Percentiles rank a stretch among this genome's conserved stretches.
These are phyloP conservation scores for Oncorhynchus mykiss DNA, from an alignment of 2,113 vertebrate species.

Conservation along the genomic window DNA sequence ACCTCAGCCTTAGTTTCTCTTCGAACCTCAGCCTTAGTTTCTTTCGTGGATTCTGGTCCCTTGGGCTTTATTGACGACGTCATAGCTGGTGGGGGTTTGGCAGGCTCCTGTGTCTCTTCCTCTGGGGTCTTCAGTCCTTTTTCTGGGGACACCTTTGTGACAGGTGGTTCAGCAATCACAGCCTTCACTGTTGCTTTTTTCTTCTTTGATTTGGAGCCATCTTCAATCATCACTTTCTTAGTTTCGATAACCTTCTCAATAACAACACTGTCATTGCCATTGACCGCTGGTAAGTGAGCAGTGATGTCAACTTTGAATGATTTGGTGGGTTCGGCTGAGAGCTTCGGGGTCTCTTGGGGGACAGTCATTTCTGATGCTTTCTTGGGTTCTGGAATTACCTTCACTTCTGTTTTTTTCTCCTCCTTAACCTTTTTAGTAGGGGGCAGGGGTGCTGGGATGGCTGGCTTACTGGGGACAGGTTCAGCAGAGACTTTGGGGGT, in stretches of 20 bases:
- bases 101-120: conserved; percentile 5
- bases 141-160: conserved; percentile 19
- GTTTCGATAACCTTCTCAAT: conserved; percentile 32
- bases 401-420: conserved; percentile 5
- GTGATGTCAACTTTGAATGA: neutral
- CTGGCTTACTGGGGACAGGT: conserved; percentile 15
- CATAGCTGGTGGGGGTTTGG: conserved; percentile 9
- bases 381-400: conserved; percentile 12
- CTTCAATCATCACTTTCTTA: conserved; percentile 33
- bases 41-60: neutral
- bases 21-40: neutral
- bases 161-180: neutral
- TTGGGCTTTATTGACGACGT: conserved; percentile 8
- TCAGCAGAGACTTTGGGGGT: conserved; percentile 14
- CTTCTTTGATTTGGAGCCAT: conserved; percentile 61
- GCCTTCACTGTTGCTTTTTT: conserved; percentile 58
- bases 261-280: conserved; percentile 13
- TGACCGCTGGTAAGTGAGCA: neutral
- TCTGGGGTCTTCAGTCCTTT: conserved; percentile 17
- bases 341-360: conserved; percentile 12
- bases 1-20: too few relatives aligned
- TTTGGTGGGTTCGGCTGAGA: neutral
- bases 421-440: conserved; percentile 18
- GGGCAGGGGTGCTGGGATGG: neutral
- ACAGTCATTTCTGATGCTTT: conserved; percentile 18